Evolutionary conservation across 2,113 vertebrate genomes (phyloP).

Genomic region (Bubo scandiacus): DNA sequence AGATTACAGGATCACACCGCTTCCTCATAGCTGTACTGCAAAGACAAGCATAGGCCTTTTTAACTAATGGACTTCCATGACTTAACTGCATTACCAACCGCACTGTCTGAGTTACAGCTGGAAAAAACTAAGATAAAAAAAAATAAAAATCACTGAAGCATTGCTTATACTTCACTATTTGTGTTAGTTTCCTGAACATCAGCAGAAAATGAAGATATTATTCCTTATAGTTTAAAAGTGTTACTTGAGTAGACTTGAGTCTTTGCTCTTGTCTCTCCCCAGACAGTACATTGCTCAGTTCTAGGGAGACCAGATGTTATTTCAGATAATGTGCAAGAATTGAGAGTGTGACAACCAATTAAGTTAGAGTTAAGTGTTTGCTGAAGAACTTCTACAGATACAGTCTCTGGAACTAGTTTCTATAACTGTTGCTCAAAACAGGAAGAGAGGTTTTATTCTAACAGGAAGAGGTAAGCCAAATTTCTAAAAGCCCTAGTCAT

Average conservation of each 20-base stretch:
- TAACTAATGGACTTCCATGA: neutral
- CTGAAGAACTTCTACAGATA: neutral
- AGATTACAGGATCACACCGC: neutral
- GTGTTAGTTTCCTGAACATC: neutral
- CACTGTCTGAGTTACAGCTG: neutral
- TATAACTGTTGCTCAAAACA: neutral
- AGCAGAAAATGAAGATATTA: neutral
- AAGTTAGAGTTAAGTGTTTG: neutral
- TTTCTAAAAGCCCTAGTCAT: neutral
- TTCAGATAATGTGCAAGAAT: neutral
- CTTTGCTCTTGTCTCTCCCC: neutral
- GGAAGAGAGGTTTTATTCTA: neutral
- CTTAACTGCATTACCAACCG: neutral
- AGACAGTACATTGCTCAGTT: neutral
- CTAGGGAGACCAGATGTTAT: neutral
- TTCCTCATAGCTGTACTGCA: neutral
- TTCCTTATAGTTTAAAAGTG: neutral
- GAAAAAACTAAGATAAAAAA: neutral
- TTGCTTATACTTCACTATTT: neutral
- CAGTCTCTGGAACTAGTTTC: neutral
- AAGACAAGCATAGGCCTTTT: neutral
- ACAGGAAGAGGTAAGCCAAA: constrained; percentile 23
- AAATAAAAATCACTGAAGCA: neutral
- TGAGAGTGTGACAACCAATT: neutral
- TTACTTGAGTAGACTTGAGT: neutral